Conservation (phyloP, 2,113 vertebrate species). For the Thamnophis sirtalis region DNA sequence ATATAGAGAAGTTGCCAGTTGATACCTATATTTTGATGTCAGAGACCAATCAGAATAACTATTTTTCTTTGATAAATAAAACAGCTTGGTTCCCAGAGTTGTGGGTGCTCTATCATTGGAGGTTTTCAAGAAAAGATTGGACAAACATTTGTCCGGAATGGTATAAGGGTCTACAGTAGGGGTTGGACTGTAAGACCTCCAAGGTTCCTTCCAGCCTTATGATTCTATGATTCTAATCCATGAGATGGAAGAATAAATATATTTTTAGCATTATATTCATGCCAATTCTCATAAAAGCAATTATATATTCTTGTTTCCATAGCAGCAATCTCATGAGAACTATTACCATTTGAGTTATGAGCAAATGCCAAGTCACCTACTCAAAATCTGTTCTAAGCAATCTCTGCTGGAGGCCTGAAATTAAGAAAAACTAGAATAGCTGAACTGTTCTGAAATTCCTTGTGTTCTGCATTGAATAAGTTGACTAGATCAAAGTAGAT, state of each 20-base stretch:
- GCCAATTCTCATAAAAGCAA: not conserved
- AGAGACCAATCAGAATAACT: not conserved
- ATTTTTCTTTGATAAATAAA: not conserved
- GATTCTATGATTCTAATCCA: not conserved
- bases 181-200: not conserved
- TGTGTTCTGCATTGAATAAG: not conserved
- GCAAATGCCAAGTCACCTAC: not conserved
- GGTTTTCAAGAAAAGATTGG: not conserved
- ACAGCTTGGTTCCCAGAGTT: not conserved
- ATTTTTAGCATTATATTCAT: not conserved
- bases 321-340: not conserved
- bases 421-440: not conserved
- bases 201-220: not conserved
- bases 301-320: constrained; percentile 4
- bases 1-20: not conserved
- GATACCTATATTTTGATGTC: not conserved
- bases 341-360: not conserved
- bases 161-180: not conserved
- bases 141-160: not conserved
- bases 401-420: not conserved
- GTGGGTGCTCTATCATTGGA: not conserved
- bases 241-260: not conserved
- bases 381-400: not conserved
- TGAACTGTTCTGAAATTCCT: not conserved
- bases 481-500: not conserved